Evolutionary conservation across 2,797 vertebrate genomes (phyloP), one percentile per base, ranked within the genome.

Genomic region (Luscinia luscinia): DNA sequence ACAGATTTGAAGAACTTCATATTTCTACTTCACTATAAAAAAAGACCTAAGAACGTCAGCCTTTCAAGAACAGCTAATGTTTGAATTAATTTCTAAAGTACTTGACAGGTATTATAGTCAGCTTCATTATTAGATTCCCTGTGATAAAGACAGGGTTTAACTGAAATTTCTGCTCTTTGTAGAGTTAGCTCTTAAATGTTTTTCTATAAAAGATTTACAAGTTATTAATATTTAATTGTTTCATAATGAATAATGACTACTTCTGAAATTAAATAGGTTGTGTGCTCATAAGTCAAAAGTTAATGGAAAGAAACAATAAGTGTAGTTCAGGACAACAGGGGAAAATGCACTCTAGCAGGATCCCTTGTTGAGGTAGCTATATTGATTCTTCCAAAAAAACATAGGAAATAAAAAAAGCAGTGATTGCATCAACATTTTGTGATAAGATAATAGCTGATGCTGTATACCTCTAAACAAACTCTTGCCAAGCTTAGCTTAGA

Each of bases 201-300:
- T 80, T 80, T 66, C 77, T 49, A 46, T 85, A 81, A 92, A 87
- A 74, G 78, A 90, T 83, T 89, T 96, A 54, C 26, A 73, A 46
- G 22, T 91, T 62, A 73, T 93, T 90, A 49, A 77, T 72, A 70
- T 93, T 70, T 91, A 66, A 87, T 78, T 80, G 62, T 79, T 84
- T 81, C 61, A 58, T 64, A 78, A 84, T 72, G 30, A 96, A 85
- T 66, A 77, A 36, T 36, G 95, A 32, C 12, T 20, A 40, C 8
- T 94, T 81, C 22, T 15, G 58, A 85, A 81, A 78, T 87, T 30
- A 41, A 89, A 69, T 55, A 46, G 24, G 41, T 9, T 69, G 7
- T 77, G 40, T 48, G 49, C 63, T 77, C 28, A 21, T 59, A 93
- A 95, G 27, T 79, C 34, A 70, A 81, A 63, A 94, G 10, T 66